Conservation (phyloP, 1,140 invertebrate species). For the Drosophila elegans region DNA sequence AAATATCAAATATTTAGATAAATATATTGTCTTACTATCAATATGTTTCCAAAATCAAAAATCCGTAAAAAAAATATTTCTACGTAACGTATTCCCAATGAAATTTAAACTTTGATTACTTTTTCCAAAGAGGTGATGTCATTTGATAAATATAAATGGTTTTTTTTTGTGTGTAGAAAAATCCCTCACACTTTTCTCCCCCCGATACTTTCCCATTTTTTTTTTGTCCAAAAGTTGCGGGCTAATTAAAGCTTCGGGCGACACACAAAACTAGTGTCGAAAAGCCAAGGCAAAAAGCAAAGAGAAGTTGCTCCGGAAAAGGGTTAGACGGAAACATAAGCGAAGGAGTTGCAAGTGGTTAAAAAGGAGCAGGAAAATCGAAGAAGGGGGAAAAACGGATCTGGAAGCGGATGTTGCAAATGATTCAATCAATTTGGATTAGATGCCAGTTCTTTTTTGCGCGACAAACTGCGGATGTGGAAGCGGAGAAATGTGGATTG, state of each 20-base stretch:
- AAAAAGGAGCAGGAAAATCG: background rate
- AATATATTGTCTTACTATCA: too few relatives aligned
- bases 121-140: too few relatives aligned
- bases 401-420: conserved; percentile 45
- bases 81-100: too few relatives aligned
- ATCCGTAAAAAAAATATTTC: too few relatives aligned
- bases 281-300: conserved; percentile 28
- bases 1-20: too few relatives aligned
- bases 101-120: too few relatives aligned
- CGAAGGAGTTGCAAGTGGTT: background rate
- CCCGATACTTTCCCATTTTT: background rate
- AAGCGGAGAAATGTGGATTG: background rate
- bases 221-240: conserved; percentile 15
- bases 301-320: conserved; percentile 8
- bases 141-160: too few relatives aligned
- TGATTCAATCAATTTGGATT: conserved; percentile 48
- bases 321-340: conserved; percentile 5
- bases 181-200: background rate
- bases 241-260: conserved; percentile 38
- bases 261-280: conserved; percentile 31
- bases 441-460: conserved; percentile 10
- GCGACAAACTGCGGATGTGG: conserved; percentile 9
- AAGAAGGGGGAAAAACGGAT: conserved; percentile 1
- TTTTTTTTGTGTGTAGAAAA: too few relatives aligned
- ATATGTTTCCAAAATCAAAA: too few relatives aligned